phyloP scores from a whole-genome alignment of 1,140 invertebrate genomes.

The Delia radicum region DNA sequence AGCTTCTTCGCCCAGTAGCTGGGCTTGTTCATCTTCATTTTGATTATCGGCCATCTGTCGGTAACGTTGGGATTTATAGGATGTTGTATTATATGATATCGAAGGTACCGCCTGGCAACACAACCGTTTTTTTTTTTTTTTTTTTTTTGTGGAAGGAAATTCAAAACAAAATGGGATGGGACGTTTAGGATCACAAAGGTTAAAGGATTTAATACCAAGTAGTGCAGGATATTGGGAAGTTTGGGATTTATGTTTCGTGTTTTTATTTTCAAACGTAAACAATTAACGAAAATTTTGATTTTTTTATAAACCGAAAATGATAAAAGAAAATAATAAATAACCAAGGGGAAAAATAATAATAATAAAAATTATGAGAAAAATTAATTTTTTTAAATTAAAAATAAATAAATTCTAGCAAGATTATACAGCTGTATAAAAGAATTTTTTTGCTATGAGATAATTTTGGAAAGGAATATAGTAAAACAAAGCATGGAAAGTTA shows the following conservation, averaged over 20 bases:
- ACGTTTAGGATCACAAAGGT: not conserved
- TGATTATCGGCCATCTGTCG: constrained; percentile 85
- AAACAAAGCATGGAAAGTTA: too few species aligned
- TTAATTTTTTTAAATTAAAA: not conserved
- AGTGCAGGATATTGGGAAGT: not conserved
- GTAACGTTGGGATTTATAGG: constrained; percentile 48
- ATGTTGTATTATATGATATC: constrained; percentile 48
- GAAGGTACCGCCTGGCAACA: constrained; percentile 53
- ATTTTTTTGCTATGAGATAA: not conserved
- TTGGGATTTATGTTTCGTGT: not conserved
- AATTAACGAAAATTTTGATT: constrained; percentile 11
- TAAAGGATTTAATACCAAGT: not conserved
- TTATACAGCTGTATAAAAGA: not conserved
- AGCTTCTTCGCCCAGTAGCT: constrained; percentile 86
- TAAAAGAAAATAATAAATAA: constrained; percentile 18
- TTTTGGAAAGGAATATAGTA: not conserved
- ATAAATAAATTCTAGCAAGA: constrained; percentile 1
- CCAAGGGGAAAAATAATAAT: not conserved
- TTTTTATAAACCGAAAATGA: constrained; percentile 19
- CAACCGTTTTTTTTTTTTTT: constrained; percentile 34
- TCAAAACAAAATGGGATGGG: not conserved
- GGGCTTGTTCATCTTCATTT: constrained; percentile 90
- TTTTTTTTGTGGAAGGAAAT: not conserved
- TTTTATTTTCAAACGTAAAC: constrained; percentile 6
- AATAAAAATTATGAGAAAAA: not conserved